phyloP scores from a whole-genome alignment of 2,113 vertebrate genomes.

The Sakesphorus luctuosus region DNA sequence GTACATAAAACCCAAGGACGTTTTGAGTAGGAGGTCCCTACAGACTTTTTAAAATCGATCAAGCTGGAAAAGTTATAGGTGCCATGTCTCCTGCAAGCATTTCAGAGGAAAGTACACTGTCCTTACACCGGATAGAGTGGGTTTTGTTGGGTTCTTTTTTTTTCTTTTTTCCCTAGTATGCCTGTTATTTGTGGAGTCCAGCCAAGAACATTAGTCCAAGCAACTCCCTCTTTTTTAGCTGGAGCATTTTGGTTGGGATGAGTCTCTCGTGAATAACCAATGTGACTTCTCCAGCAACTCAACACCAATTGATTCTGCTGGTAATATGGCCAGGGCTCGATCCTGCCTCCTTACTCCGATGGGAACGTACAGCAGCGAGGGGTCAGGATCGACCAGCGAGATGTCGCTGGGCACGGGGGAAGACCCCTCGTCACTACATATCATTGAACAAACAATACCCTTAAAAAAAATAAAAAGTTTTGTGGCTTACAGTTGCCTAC shows the following conservation, averaged over 20 bases:
- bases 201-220: conserved; percentile 55
- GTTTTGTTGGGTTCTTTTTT: neutral
- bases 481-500: neutral
- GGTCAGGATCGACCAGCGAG: neutral
- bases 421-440: neutral
- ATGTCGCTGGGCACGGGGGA: neutral
- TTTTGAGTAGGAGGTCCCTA: neutral
- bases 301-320: conserved; percentile 49
- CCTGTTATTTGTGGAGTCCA: conserved; percentile 12
- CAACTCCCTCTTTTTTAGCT: neutral
- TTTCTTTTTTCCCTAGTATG: neutral
- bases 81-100: neutral
- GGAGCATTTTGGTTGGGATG: conserved; percentile 43
- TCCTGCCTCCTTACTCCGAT: conserved; percentile 36
- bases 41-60: neutral
- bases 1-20: neutral
- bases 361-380: neutral
- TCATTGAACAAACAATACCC: neutral
- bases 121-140: neutral
- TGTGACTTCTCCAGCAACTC: conserved; percentile 47
- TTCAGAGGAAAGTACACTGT: neutral
- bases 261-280: conserved; percentile 54
- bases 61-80: conserved; percentile 1
- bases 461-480: neutral
- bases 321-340: conserved; percentile 35